These are phyloP conservation scores for Patella depressa DNA, from an alignment of 2,888 invertebrate species.

Conservation along the genomic window DNA sequence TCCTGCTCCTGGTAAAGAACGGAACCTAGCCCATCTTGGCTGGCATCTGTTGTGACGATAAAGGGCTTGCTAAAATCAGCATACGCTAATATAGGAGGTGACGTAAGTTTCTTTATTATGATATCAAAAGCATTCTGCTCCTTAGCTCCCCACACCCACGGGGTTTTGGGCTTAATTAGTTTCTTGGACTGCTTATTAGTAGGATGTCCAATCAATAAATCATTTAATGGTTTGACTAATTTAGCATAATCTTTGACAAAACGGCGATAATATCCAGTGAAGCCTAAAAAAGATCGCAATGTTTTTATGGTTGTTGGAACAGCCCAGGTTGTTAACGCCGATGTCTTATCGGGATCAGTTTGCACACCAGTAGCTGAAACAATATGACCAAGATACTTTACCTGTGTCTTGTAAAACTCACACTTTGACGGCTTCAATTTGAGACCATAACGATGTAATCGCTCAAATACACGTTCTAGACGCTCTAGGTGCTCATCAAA, in stretches of 20 bases:
- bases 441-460: conserved; percentile 24
- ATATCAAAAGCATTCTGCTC: no score
- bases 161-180: no score
- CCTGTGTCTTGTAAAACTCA: conserved; percentile 22
- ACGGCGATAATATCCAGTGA: conserved; percentile 25
- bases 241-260: conserved; percentile 33
- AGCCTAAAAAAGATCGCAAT: not conserved
- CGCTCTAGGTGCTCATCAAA: conserved; percentile 25
- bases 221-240: conserved; percentile 31
- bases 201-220: conserved; percentile 24
- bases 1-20: not conserved
- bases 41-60: no score
- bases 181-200: conserved; percentile 12
- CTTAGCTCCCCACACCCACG: no score
- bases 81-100: no score
- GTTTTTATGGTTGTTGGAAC: conserved; percentile 24
- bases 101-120: no score
- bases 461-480: conserved; percentile 28
- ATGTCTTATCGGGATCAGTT: no score
- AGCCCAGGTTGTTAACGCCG: not conserved
- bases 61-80: no score
- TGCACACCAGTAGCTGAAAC: no score
- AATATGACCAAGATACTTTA: conserved; percentile 36
- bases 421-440: conserved; percentile 33
- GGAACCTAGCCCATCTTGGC: not conserved